Evolutionary conservation across 2,888 invertebrate genomes (phyloP).

Genomic region (Acronicta alni): DNA sequence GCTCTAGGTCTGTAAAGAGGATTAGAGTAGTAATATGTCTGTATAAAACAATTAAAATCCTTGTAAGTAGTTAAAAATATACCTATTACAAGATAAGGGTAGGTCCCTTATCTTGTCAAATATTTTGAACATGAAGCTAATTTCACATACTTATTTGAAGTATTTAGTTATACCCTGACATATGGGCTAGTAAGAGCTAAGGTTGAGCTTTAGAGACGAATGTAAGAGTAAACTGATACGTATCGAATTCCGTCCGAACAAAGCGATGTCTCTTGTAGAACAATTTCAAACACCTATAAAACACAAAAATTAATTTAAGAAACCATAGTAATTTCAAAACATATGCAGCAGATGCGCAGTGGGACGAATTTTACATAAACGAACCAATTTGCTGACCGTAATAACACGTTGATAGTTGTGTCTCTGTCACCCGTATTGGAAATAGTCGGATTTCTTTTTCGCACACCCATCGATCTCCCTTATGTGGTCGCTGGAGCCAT

Average conservation of each 20-base stretch:
- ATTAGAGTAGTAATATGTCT: no score
- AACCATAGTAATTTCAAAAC: constrained; percentile 39
- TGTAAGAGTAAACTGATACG: no score
- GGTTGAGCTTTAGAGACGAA: no score
- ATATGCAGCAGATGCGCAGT: constrained; percentile 54
- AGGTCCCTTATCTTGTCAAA: no score
- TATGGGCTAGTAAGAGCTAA: no score
- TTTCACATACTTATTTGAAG: background rate
- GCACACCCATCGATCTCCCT: constrained; percentile 52
- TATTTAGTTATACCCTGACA: no score
- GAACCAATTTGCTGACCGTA: constrained; percentile 77
- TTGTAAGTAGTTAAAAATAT: no score
- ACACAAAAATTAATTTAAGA: constrained; percentile 30
- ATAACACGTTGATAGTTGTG: constrained; percentile 65
- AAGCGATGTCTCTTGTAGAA: background rate
- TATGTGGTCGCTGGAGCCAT: constrained; percentile 63
- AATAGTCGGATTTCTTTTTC: constrained; percentile 58
- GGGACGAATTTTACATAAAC: constrained; percentile 76
- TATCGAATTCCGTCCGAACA: no score
- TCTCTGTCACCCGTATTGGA: constrained; percentile 21
- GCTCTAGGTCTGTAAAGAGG: no score
- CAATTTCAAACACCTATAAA: background rate
- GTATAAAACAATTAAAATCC: no score
- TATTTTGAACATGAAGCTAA: no score
- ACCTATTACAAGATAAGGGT: no score